Base-by-base conservation (phyloP, 2,113 vertebrate genomes). In the Semicossyphus pulcher region DNA sequence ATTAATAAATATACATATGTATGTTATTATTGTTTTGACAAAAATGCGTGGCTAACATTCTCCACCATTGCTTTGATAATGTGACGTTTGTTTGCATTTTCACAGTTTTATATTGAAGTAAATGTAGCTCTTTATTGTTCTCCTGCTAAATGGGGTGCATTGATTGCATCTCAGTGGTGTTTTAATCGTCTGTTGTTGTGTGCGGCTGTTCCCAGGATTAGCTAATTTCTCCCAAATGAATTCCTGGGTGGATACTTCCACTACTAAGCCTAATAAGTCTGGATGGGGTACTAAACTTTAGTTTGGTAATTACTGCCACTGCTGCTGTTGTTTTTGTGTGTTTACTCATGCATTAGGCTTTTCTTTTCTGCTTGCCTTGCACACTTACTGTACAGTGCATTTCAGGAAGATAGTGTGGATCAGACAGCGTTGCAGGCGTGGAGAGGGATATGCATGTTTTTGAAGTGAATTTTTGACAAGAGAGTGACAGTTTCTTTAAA, bases 111-210 rank as follows among this genome's bases (percentile, higher is more conserved):
- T 68, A 41, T 25, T 21, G 7, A 41, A 59, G 4, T 52, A 57
- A 63, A 80, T 59, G 58, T 41, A 47, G 21, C 58, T 36, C 28
- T 44, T 14, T 47, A 54, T 74, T 71, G 53, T 39, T 56, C 39
- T 45, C 32, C 67, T 52, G 57, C 44, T 31, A 52, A 63, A 73
- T 21, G 25, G 37, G 36, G 34, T 34, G 51, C 73, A 80, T 44
- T 88, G 77, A 86, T 85, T 85, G 71, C 68, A 61, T 83, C 79
- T 88, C 85, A 70, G 60, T 86, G 61, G 67, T 37, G 52, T 66
- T 74, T 81, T 71, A 81, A 85, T 89, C 64, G 78, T 71, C 63
- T 63, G 53, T 66, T 62, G 70, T 65, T 78, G 57, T 77, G 45
- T 29, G 56, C 45, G 74, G 57, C 61, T 73, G 26, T 25, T 65